Evolutionary conservation across 2,888 invertebrate species (phyloP).

Genomic region (Priapulus caudatus): DNA sequence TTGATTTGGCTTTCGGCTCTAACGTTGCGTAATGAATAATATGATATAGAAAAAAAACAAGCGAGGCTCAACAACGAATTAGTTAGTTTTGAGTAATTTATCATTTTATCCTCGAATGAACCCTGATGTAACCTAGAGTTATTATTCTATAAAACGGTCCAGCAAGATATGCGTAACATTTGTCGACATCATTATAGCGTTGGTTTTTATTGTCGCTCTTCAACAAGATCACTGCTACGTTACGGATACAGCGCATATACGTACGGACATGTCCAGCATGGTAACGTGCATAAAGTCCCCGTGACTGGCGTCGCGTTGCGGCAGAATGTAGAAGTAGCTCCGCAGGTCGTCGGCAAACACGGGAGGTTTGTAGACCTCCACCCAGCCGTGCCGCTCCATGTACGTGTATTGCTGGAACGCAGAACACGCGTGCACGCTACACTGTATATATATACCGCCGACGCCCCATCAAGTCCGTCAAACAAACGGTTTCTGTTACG

Average conservation of each 20-base stretch:
- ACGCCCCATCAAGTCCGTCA: no score
- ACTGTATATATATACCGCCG: no score
- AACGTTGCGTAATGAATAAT: no score
- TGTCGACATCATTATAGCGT: no score
- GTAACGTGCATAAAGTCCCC: slow-evolving; percentile 37
- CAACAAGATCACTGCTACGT: slow-evolving; percentile 22
- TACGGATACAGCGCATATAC: slow-evolving; percentile 23
- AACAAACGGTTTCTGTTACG: no score
- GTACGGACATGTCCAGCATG: slow-evolving; percentile 31
- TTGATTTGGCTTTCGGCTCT: no score
- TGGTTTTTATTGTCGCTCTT: no score
- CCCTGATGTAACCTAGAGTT: no score
- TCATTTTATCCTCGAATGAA: slow-evolving; percentile 11
- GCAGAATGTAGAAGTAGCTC: slow-evolving; percentile 33
- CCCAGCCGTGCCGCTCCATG: slow-evolving; percentile 30
- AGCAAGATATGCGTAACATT: no score
- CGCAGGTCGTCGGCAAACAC: slow-evolving; percentile 25
- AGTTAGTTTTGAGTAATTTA: slow-evolving; percentile 9
- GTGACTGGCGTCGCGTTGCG: slow-evolving; percentile 29
- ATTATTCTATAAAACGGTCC: no score
- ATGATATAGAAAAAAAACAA: no score
- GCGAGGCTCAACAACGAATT: no score
- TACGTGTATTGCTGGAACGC: background rate
- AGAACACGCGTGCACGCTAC: background rate
- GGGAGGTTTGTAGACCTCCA: slow-evolving; percentile 25